Evolutionary conservation across 2,113 vertebrate genomes (phyloP), one percentile per base, ranked within the genome.

Genomic region (Clarias magur): DNA sequence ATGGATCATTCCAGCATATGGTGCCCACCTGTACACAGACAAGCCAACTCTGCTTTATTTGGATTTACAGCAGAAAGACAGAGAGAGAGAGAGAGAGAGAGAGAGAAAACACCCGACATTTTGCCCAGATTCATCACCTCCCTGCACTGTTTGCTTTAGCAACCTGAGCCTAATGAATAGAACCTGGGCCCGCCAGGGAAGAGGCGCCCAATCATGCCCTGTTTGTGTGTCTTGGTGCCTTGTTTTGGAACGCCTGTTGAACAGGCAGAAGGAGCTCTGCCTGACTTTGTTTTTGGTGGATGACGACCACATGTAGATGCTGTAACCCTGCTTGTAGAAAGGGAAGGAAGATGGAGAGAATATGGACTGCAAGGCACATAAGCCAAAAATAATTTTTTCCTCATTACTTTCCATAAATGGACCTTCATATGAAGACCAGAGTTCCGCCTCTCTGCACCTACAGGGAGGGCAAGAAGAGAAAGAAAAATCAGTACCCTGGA

Each of bases 101-200:
- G 57, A 85, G 42, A 72, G 76, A 27, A 60, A 88, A 84, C 82
- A 68, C 87, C 82, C 82, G 30, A 4, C 56, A 42, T 89, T 89
- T 75, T 92, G 93, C 91, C 92, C 92, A 93, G 93, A 95, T 94
- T 94, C 93, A 94, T 94, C 94, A 93, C 92, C 92, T 90, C 92
- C 88, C 87, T 93, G 90, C 92, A 92, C 88, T 94, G 93, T 95
- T 94, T 95, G 93, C 92, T 94, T 95, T 94, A 93, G 95, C 93
- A 95, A 95, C 93, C 92, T 94, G 92, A 95, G 92, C 92, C 92
- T 88, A 88, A 91, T 90, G 87, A 87, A 89, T 89, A 83, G 90
- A 85, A 88, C 75, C 87, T 91, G 87, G 78, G 87, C 83, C 84
- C 87, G 79, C 89, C 89, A 88, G 88, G 75, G 88, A 88, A 85